Evolutionary conservation across 1,140 invertebrate genomes (phyloP).

Genomic region (Pantala flavescens): DNA sequence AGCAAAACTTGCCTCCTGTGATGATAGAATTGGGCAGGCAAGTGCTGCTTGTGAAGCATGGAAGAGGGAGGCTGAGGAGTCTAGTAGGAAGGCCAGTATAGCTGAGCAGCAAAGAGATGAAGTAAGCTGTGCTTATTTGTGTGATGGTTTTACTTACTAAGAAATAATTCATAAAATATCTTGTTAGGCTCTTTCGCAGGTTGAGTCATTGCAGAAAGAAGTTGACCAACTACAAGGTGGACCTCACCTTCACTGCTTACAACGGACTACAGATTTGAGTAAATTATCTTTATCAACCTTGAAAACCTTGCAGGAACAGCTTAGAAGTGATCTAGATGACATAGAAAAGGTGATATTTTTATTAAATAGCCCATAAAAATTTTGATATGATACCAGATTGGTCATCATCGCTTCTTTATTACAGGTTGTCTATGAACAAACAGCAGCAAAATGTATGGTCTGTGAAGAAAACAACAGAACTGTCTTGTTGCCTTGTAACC

Average conservation of each 20-base stretch:
- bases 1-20: slow-evolving; percentile 63
- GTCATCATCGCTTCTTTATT: slow-evolving; percentile 18
- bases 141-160: too few relatives aligned
- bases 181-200: slow-evolving; percentile 51
- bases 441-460: slow-evolving; percentile 69
- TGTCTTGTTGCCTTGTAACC: slow-evolving; percentile 77
- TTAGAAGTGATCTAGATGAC: slow-evolving; percentile 67
- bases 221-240: slow-evolving; percentile 50
- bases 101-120: slow-evolving; percentile 80
- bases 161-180: background rate
- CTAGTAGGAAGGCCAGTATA: slow-evolving; percentile 57
- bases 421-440: slow-evolving; percentile 56
- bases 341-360: slow-evolving; percentile 33
- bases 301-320: slow-evolving; percentile 63
- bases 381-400: slow-evolving; percentile 17
- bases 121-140: slow-evolving; percentile 31
- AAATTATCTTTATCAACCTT: slow-evolving; percentile 59
- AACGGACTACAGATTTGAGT: slow-evolving; percentile 52
- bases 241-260: slow-evolving; percentile 47
- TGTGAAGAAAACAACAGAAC: slow-evolving; percentile 76
- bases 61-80: slow-evolving; percentile 74
- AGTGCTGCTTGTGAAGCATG: slow-evolving; percentile 69
- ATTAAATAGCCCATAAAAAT: background rate
- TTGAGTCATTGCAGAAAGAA: slow-evolving; percentile 53
- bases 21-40: slow-evolving; percentile 69